Evolutionary conservation across 2,888 invertebrate genomes (phyloP), one percentile per base, ranked within the genome.

Genomic region (Nomada ferruginata): DNA sequence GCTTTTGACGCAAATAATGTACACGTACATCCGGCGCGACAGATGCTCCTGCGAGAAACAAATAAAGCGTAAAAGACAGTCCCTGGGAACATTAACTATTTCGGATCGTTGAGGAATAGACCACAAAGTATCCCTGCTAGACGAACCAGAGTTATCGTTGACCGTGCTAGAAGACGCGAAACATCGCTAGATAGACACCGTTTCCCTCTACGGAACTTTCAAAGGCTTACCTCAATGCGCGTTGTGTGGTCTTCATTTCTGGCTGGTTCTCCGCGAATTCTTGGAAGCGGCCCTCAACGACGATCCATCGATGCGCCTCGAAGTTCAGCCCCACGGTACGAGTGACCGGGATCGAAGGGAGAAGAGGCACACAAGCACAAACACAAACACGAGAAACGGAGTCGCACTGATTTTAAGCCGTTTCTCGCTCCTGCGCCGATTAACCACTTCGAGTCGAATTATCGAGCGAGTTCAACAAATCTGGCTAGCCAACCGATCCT

Each of bases 221-320:
- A 18, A 5, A 26, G 55, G 75, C 84, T 89, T 59, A 89, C 89
- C 89, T 90, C 18, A 84, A 60, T 59, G 89, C 88, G 52, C 89
- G 87, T 55, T 89, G 89, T 70, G 89, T 89, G 84, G 89, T 89
- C 89, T 89, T 89, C 89, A 89, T 89, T 77, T 81, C 52, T 65
- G 70, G 68, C 65, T 77, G 55, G 50, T 55, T 78, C 55, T 68
- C 72, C 65, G 63, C 76, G 60, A 65, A 71, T 76, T 74, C 70
- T 57, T 70, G 53, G n/a, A 59, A 59, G 20, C 50, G 20, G 57
- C 20, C 61, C 53, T 82, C 82, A 86, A 50, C 70, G 79, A 75
- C 65, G 76, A 87, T 85, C 87, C 87, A 88, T 87, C 76, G 83
- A 82, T 79, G 71, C 59, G 69, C 69, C 63, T 71, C 74, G 73